Conservation (phyloP, 1,140 invertebrate species). For the Cotesia typhae region DNA sequence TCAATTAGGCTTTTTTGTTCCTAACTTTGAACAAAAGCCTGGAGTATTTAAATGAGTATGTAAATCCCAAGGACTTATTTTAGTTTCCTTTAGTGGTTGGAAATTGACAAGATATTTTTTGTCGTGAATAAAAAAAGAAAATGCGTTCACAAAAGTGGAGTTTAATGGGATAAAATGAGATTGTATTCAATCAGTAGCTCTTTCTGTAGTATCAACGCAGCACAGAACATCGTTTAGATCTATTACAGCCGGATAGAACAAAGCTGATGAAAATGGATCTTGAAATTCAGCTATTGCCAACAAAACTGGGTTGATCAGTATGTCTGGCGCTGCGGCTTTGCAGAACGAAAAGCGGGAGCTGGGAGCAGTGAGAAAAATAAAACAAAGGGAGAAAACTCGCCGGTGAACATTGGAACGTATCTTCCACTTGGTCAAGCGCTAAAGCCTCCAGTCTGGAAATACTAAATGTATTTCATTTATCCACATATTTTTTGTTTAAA, state of each 20-base stretch:
- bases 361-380: not conserved
- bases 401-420: not conserved
- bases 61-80: no score
- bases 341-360: not conserved
- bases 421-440: conserved; percentile 1
- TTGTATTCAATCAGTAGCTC: conserved; percentile 35
- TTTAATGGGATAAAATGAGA: conserved; percentile 39
- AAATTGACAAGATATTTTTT: not conserved
- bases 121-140: conserved; percentile 25
- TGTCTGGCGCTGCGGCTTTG: not conserved
- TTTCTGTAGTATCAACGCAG: not conserved
- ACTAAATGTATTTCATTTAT: not conserved
- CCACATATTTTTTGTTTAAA: not conserved
- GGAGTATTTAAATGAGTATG: no score
- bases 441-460: not conserved
- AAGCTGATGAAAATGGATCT: not conserved
- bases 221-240: conserved; percentile 12
- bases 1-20: no score
- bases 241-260: conserved; percentile 2
- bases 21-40: no score
- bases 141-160: not conserved
- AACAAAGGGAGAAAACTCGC: not conserved
- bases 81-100: no score
- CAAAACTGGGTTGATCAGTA: no score
- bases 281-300: conserved; percentile 16